Evolutionary conservation across 2,113 vertebrate genomes (phyloP).

Genomic region (Struthidea cinerea): DNA sequence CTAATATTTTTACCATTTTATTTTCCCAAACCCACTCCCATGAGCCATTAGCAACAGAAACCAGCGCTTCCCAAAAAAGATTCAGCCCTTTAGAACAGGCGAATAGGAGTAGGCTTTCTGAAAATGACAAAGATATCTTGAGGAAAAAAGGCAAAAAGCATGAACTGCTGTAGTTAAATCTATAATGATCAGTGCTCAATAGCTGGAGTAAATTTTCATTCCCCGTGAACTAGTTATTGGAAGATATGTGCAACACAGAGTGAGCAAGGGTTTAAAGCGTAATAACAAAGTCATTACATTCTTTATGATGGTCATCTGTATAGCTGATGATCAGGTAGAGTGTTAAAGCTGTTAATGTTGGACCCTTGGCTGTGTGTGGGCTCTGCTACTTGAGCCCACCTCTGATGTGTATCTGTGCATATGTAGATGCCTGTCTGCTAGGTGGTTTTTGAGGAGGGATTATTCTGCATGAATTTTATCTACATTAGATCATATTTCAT

Average conservation of each 20-base stretch:
- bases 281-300: background rate
- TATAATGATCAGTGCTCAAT: background rate
- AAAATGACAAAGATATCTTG: background rate
- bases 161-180: background rate
- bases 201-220: background rate
- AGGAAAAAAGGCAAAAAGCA: background rate
- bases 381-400: background rate
- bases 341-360: background rate
- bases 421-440: background rate
- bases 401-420: too few relatives aligned
- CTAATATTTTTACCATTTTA: background rate
- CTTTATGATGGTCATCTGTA: background rate
- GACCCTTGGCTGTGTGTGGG: background rate
- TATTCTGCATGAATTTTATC: background rate
- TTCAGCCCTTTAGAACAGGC: background rate
- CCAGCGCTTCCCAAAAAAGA: background rate
- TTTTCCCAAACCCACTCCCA: background rate
- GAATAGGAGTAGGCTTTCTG: background rate
- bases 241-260: background rate
- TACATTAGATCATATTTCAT: background rate
- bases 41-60: background rate
- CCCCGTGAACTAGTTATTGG: background rate
- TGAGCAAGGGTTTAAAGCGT: background rate
- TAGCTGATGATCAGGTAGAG: background rate
- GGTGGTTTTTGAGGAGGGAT: background rate